Base-by-base conservation (phyloP, 2,797 vertebrate species). In the Gobionotothen gibberifrons region DNA sequence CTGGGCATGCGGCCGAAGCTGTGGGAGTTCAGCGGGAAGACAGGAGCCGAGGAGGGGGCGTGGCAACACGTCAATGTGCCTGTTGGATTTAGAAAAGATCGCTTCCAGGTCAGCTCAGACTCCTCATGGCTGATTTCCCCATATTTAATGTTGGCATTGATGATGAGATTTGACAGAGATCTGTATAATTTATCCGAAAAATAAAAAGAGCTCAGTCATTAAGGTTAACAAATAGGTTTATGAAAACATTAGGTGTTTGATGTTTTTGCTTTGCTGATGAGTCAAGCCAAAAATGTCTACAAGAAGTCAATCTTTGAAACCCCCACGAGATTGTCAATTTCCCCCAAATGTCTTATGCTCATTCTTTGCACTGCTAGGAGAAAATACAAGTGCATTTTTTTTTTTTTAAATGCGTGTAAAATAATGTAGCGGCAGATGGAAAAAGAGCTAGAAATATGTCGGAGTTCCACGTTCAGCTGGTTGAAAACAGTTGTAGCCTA, bases 21-120 rank as follows among this genome's bases (percentile, higher is more conserved):
- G 71, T 96, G 95, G 95, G 89, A 91, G 83, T 93, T 90, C 72
- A 71, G 72, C 13, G 93, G 92, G 32, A 89, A 79, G 71, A 94
- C 93, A 0, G 90, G 88, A 83, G 40, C 66, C 9, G 85, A 5
- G 2, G 70, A 72, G 43, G 76, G 5, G 0, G 72, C 52, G 1
- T 95, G 94, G 94, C 29, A 51, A 48, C 74, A 74, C 0, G 85
- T 82, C 0, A 14, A 74, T 2, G 22, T 95, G 40, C 51, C 65
- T 44, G 29, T 96, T 21, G 95, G 94, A 79, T 83, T 48, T 69
- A 90, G 94, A 77, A 82, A 86, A 52, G 26, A 88, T 40, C 94
- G 95, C 56, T 95, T 96, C 75, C 94, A 95, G 92, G 95, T 95
- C 46, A 14, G 64, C 0, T 58, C 6, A 36, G 29, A 9, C 40